These are phyloP conservation scores for Rhamnusium bicolor DNA, from an alignment of 2,888 invertebrate genomes.

Conservation along the genomic window DNA sequence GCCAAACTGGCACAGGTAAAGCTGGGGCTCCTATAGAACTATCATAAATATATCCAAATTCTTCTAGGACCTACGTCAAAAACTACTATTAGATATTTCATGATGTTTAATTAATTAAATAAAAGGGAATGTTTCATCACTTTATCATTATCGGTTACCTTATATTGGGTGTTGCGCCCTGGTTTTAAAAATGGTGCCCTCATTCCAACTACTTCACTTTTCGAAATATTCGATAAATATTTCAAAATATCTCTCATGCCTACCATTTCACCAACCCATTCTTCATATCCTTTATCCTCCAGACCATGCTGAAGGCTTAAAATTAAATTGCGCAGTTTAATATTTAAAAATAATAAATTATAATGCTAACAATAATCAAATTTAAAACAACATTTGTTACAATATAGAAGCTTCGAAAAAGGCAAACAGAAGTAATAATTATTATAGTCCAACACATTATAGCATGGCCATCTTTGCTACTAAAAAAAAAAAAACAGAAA, in stretches of 20 bases:
- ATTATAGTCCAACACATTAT: too few species aligned
- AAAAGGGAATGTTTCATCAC: too few species aligned
- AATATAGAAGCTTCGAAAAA: too few species aligned
- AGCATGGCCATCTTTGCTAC: too few species aligned
- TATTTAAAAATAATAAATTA: background rate
- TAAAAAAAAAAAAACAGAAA: too few species aligned
- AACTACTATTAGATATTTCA: too few species aligned
- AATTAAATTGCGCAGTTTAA: conserved; percentile 19
- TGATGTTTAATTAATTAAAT: too few species aligned
- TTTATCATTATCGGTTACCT: too few species aligned
- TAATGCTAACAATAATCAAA: background rate
- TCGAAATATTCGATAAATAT: conserved; percentile 87
- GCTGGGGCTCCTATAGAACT: conserved; percentile 93
- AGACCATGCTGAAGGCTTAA: conserved; percentile 83
- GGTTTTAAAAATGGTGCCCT: conserved; percentile 93
- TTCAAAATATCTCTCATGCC: conserved; percentile 92
- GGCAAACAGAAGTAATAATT: too few species aligned
- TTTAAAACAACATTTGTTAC: too few species aligned
- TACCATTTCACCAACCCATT: conserved; percentile 95
- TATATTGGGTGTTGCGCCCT: conserved; percentile 93
- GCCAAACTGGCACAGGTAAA: conserved; percentile 88
- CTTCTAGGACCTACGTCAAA: conserved; percentile 92
- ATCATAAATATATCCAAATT: conserved; percentile 94
- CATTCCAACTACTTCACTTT: conserved; percentile 88
- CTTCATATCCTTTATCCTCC: conserved; percentile 92